These are phyloP conservation scores for Lasiurus cinereus DNA, from an alignment of 2,113 vertebrate genomes.

Conservation along the genomic window DNA sequence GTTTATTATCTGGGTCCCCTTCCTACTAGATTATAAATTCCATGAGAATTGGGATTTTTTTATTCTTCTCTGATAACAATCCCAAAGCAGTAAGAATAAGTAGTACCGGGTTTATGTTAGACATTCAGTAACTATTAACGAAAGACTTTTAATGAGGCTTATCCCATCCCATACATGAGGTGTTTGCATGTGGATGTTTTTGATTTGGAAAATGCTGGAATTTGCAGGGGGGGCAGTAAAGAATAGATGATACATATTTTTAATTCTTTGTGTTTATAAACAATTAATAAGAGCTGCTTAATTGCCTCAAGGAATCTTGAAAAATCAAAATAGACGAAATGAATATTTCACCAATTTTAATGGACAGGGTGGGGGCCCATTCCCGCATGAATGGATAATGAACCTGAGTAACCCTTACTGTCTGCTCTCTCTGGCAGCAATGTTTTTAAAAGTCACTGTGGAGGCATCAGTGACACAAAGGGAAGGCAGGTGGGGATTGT, in stretches of 20 bases:
- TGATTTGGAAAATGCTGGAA: slow-evolving; percentile 13
- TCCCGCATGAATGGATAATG: not conserved
- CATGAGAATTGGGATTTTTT: not conserved
- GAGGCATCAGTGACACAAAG: not conserved
- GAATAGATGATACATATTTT: not conserved
- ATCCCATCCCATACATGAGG: not conserved
- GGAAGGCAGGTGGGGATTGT: not conserved
- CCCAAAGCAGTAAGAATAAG: not conserved
- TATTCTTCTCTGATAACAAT: not conserved
- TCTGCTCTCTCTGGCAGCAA: not conserved
- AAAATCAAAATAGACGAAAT: slow-evolving; percentile 28
- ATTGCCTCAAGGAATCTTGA: slow-evolving; percentile 8
- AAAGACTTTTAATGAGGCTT: not conserved
- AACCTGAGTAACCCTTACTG: not conserved
- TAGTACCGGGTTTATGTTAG: not conserved
- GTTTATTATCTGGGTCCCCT: not conserved
- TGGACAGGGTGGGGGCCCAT: not conserved
- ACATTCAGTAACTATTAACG: not conserved
- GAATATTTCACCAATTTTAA: slow-evolving; percentile 44
- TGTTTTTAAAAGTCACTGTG: not conserved
- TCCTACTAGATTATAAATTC: slow-evolving; percentile 1
- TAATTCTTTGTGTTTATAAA: not conserved
- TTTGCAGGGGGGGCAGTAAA: not conserved
- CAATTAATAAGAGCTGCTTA: slow-evolving; percentile 16
- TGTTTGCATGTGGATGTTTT: not conserved